Conservation (phyloP, 2,113 vertebrate species). For the Antennarius striatus region DNA sequence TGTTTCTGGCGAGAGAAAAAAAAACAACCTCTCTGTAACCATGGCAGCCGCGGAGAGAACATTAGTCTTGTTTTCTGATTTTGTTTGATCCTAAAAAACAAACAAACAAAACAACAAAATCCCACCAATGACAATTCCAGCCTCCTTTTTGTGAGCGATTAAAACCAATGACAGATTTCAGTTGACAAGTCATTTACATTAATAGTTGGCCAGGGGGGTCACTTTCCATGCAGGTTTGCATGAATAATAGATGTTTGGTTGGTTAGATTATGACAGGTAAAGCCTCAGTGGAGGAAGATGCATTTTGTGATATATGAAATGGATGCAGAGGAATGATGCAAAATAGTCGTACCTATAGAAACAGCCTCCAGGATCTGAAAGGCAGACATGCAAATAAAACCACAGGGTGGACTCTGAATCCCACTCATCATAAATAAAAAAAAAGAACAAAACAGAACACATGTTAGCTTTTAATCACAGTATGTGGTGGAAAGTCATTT, state of each 20-base stretch:
- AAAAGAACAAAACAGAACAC: not conserved
- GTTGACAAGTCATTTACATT: slow-evolving; percentile 30
- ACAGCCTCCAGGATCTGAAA: not conserved
- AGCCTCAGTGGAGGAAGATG: slow-evolving; percentile 22
- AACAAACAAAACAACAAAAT: not conserved
- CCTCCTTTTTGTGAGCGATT: not conserved
- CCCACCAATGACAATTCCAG: not conserved
- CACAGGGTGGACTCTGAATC: not conserved
- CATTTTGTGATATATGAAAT: slow-evolving; percentile 16
- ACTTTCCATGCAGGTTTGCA: slow-evolving; percentile 37
- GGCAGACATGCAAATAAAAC: not conserved
- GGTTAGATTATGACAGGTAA: slow-evolving; percentile 44
- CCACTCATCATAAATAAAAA: not conserved
- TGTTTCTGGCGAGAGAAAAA: slow-evolving; percentile 28
- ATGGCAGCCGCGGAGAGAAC: slow-evolving; percentile 51
- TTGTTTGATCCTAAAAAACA: slow-evolving; percentile 4
- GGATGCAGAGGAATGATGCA: not conserved
- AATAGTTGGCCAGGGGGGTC: slow-evolving; percentile 39
- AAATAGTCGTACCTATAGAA: not conserved
- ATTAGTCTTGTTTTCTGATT: slow-evolving; percentile 22
- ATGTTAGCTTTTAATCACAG: slow-evolving; percentile 28
- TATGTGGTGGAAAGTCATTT: slow-evolving; percentile 63
- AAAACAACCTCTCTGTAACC: slow-evolving; percentile 58
- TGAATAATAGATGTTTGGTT: slow-evolving; percentile 56
- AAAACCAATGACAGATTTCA: slow-evolving; percentile 49